Evolutionary conservation across 2,888 invertebrate species (phyloP).

Genomic region (Scaptomyza reducta): DNA sequence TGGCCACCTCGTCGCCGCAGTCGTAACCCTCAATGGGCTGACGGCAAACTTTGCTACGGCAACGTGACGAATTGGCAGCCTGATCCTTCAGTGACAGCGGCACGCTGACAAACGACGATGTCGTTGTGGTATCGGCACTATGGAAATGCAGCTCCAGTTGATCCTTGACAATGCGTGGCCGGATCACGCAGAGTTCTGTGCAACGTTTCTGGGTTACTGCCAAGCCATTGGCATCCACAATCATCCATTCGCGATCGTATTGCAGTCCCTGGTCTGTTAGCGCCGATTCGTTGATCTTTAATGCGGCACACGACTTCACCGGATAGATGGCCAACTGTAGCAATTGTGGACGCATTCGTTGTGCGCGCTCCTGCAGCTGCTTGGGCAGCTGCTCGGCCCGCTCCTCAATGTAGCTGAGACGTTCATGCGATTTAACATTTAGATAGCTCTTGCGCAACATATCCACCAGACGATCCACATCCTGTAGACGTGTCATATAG

Average conservation of each 20-base stretch:
- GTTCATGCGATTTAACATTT: slow-evolving; percentile 56
- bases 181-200: slow-evolving; percentile 90
- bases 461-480: slow-evolving; percentile 89
- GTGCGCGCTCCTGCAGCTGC: slow-evolving; percentile 69
- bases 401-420: slow-evolving; percentile 61
- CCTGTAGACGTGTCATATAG: slow-evolving; percentile 91
- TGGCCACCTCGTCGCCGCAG: slow-evolving; percentile 91
- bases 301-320: slow-evolving; percentile 95
- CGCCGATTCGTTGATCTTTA: slow-evolving; percentile 89
- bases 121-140: slow-evolving; percentile 82
- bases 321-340: slow-evolving; percentile 90
- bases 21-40: slow-evolving; percentile 92
- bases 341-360: slow-evolving; percentile 73
- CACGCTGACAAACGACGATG: slow-evolving; percentile 84
- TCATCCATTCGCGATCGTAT: slow-evolving; percentile 97
- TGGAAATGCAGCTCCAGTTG: slow-evolving; percentile 87
- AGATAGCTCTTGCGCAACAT: slow-evolving; percentile 92
- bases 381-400: slow-evolving; percentile 66
- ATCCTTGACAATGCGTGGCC: slow-evolving; percentile 88
- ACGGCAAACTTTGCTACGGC: slow-evolving; percentile 93
- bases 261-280: slow-evolving; percentile 91
- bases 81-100: slow-evolving; percentile 84
- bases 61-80: slow-evolving; percentile 83
- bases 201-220: slow-evolving; percentile 95
- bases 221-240: slow-evolving; percentile 91